These are phyloP conservation scores for Microchirus variegatus DNA, from an alignment of 2,797 vertebrate species.

Conservation along the genomic window DNA sequence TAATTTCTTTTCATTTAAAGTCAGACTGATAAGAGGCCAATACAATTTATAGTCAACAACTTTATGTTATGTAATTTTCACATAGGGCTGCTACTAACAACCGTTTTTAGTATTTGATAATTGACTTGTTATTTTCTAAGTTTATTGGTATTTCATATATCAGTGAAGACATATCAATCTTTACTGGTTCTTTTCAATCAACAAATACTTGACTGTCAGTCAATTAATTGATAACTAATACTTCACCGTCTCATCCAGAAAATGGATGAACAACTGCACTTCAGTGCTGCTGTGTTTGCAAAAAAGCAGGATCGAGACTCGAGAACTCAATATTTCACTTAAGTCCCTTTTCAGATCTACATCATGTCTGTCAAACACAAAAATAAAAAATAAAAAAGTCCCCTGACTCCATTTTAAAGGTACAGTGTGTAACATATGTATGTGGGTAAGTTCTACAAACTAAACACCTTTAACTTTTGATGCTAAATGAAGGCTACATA, in stretches of 20 bases:
- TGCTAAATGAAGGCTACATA: too few relatives aligned
- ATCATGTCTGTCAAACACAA: too few relatives aligned
- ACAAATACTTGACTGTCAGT: not conserved
- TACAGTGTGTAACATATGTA: not conserved
- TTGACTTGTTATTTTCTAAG: too few relatives aligned
- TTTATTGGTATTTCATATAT: too few relatives aligned
- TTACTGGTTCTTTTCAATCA: not conserved
- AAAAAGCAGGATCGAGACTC: constrained; percentile 1
- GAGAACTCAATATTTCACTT: not conserved
- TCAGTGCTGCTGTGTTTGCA: not conserved
- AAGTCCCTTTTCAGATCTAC: not conserved
- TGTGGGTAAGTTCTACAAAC: too few relatives aligned
- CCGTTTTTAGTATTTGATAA: too few relatives aligned
- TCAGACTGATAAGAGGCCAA: constrained; percentile 2
- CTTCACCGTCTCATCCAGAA: not conserved
- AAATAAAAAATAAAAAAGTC: too few relatives aligned
- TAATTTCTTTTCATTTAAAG: not conserved
- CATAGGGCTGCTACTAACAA: too few relatives aligned
- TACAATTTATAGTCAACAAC: not conserved
- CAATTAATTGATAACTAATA: not conserved
- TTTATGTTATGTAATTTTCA: too few relatives aligned
- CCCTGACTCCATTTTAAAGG: not conserved
- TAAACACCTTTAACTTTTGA: too few relatives aligned
- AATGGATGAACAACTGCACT: not conserved
- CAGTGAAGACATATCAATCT: not conserved